These are phyloP conservation scores for Pocillopora grandis DNA, from an alignment of 92 coral and sea anemone species.

Conservation along the genomic window DNA sequence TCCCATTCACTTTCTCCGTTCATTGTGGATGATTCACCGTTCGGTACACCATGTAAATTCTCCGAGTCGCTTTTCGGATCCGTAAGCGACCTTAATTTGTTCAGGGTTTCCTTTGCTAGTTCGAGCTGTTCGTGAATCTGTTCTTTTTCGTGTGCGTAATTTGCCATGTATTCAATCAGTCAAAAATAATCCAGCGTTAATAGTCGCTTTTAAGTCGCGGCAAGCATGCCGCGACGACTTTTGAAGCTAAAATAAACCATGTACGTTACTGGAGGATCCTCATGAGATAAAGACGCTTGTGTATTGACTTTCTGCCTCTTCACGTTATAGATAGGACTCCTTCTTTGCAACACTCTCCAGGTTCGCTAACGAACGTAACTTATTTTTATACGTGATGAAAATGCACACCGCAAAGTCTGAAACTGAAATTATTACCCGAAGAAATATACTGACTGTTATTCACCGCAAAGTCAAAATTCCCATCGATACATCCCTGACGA, in stretches of 20 bases:
- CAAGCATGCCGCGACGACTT: conserved; percentile 7
- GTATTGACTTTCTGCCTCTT: background rate
- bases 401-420: conserved; percentile 15
- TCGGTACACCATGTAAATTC: background rate
- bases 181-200: too few relatives aligned
- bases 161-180: conserved; percentile 32
- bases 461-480: background rate
- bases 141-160: conserved; percentile 58
- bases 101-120: conserved; percentile 75
- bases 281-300: background rate
- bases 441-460: conserved; percentile 29
- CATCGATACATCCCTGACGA: background rate
- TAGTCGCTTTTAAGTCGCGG: background rate
- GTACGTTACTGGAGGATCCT: background rate
- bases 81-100: conserved; percentile 59
- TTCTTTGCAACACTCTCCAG: conserved; percentile 1
- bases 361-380: conserved; percentile 1
- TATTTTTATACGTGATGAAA: conserved; percentile 13
- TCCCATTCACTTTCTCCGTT: conserved; percentile 6
- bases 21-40: conserved; percentile 22
- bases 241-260: background rate
- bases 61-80: conserved; percentile 44
- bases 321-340: background rate
- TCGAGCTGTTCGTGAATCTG: conserved; percentile 71
- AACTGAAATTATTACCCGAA: conserved; percentile 10